Evolutionary conservation across 2,113 vertebrate genomes (phyloP).

Genomic region (Gymnorhina tibicen): DNA sequence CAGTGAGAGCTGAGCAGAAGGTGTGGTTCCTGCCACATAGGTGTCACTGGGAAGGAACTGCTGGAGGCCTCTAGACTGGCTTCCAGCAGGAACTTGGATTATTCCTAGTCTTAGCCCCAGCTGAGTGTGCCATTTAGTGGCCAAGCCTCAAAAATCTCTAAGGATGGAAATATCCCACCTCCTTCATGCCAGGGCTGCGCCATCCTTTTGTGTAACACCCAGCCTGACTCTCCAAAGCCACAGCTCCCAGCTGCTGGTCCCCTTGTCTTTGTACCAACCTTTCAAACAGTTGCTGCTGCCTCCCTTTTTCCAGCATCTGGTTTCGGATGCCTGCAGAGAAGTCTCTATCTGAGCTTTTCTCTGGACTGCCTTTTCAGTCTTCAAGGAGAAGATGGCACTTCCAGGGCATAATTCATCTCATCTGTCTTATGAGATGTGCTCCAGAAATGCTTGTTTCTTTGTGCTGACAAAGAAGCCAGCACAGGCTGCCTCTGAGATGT

Average conservation of each 20-base stretch:
- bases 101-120: background rate
- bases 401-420: background rate
- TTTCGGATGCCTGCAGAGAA: background rate
- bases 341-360: background rate
- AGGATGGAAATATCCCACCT: background rate
- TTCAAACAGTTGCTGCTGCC: background rate
- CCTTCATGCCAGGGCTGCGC: background rate
- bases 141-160: background rate
- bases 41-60: background rate
- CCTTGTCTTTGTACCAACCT: background rate
- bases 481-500: background rate
- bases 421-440: background rate
- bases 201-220: background rate
- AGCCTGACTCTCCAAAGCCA: background rate
- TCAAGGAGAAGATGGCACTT: background rate
- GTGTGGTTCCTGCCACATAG: background rate
- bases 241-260: background rate
- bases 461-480: background rate
- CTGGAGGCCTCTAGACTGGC: background rate
- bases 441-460: constrained; percentile 4
- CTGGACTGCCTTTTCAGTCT: background rate
- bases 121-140: background rate
- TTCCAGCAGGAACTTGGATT: background rate
- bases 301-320: background rate
- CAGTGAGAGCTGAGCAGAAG: background rate